Conservation (phyloP, 2,797 vertebrate genomes). For the Premnoplex brunnescens region DNA sequence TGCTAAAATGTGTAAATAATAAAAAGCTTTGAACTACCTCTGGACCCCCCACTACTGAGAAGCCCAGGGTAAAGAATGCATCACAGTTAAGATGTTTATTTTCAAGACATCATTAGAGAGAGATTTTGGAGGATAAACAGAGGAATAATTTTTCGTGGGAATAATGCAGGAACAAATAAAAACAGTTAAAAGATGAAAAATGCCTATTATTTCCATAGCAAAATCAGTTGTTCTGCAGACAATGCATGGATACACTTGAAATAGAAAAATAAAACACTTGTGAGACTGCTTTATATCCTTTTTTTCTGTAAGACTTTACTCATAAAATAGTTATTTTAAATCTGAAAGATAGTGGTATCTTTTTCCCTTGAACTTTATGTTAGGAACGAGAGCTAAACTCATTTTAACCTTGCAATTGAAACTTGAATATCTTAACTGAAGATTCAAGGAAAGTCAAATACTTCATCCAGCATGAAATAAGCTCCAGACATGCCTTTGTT, state of each 20-base stretch:
- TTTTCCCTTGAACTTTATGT: not conserved
- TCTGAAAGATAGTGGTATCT: not conserved
- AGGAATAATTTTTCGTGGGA: not conserved
- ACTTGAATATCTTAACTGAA: not conserved
- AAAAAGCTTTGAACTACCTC: not conserved
- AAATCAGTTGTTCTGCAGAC: not conserved
- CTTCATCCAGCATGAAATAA: not conserved
- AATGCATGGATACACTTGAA: not conserved
- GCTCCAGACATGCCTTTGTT: not conserved
- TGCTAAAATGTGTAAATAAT: not conserved
- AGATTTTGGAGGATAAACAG: not conserved
- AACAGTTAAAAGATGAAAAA: not conserved
- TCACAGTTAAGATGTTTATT: not conserved
- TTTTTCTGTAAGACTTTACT: not conserved
- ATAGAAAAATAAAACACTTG: not conserved
- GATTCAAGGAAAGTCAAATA: not conserved
- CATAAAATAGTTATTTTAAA: not conserved
- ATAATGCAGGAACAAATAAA: not conserved
- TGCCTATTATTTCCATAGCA: not conserved
- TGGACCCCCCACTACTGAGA: rapidly evolving
- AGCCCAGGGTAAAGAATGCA: not conserved
- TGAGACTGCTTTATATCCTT: not conserved
- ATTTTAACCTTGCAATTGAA: not conserved
- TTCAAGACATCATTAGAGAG: not conserved
- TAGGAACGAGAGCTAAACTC: not conserved